These are phyloP conservation scores for Matsumyia berberina DNA, from an alignment of 2,888 invertebrate species.

Conservation along the genomic window DNA sequence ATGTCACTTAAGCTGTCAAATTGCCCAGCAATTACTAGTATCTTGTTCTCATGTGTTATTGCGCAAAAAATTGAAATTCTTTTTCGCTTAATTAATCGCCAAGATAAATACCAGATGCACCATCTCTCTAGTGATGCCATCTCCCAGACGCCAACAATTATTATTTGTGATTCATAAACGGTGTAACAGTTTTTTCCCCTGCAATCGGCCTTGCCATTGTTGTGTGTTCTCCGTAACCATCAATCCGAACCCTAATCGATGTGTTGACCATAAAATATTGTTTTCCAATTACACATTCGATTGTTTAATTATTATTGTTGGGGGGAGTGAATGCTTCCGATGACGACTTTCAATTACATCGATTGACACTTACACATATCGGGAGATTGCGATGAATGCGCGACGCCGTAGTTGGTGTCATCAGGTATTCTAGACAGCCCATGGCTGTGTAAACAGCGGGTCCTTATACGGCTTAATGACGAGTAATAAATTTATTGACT, in stretches of 20 bases:
- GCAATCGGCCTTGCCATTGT: slow-evolving; percentile 3
- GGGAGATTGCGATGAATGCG: slow-evolving; percentile 26
- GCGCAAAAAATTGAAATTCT: slow-evolving; percentile 14
- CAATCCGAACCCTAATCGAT: not conserved
- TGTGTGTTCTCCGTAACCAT: not conserved
- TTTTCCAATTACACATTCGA: slow-evolving; percentile 44
- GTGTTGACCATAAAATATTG: slow-evolving; percentile 22
- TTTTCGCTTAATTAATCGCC: slow-evolving; percentile 3
- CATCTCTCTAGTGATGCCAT: not conserved
- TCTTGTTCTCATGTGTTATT: slow-evolving; percentile 9
- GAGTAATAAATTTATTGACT: slow-evolving; percentile 39
- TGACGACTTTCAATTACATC: slow-evolving; percentile 31
- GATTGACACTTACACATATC: slow-evolving; percentile 13
- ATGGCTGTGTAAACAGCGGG: slow-evolving; percentile 6
- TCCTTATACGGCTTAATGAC: slow-evolving; percentile 48
- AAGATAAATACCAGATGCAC: not conserved
- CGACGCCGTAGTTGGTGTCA: slow-evolving; percentile 48
- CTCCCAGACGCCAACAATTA: not conserved
- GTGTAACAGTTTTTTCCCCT: slow-evolving; percentile 30
- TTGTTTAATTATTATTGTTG: slow-evolving; percentile 44
- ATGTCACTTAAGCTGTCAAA: not conserved
- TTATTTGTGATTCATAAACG: not conserved
- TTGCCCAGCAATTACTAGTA: not conserved
- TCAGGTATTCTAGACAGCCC: slow-evolving; percentile 60
- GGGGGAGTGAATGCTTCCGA: slow-evolving; percentile 17